Evolutionary conservation across 2,888 invertebrate species (phyloP).

Genomic region (Sisyra nigra): DNA sequence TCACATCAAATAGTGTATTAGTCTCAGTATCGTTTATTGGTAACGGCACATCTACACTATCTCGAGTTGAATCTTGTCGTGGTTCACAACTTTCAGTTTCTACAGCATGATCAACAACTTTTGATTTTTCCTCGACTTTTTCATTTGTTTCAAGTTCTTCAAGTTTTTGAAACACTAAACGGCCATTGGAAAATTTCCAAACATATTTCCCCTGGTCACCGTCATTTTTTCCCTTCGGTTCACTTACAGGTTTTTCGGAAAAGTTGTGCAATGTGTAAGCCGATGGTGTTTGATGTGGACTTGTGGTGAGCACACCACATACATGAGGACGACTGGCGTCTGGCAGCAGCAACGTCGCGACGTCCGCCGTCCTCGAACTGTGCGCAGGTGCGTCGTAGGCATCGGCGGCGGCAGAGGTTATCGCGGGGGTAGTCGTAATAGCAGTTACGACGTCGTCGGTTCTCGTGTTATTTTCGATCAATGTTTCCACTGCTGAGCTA

Average conservation of each 20-base stretch:
- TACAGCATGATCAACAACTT: background rate
- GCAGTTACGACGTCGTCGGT: too few relatives aligned
- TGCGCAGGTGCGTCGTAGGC: conserved; percentile 6
- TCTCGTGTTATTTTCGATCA: too few relatives aligned
- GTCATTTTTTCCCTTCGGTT: conserved; percentile 1
- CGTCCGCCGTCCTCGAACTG: conserved; percentile 15
- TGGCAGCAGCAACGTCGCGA: conserved; percentile 13
- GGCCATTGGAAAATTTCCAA: conserved; percentile 5
- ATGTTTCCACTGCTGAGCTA: too few relatives aligned
- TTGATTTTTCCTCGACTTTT: background rate
- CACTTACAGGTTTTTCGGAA: background rate
- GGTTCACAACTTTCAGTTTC: conserved; percentile 10
- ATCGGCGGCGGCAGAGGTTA: background rate
- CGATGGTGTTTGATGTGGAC: conserved; percentile 6
- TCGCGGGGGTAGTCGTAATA: too few relatives aligned
- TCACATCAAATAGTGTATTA: conserved; percentile 7
- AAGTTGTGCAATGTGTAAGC: conserved; percentile 7
- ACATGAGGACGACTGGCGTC: conserved; percentile 4
- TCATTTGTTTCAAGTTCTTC: conserved; percentile 2
- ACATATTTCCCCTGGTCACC: conserved; percentile 6
- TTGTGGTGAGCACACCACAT: conserved; percentile 13
- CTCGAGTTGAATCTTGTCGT: too few relatives aligned
- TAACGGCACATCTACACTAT: background rate
- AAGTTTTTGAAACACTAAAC: conserved; percentile 6
- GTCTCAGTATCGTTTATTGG: background rate